These are phyloP conservation scores for Epinephelus cyanopodus DNA, from an alignment of 2,113 vertebrate species.

Conservation along the genomic window DNA sequence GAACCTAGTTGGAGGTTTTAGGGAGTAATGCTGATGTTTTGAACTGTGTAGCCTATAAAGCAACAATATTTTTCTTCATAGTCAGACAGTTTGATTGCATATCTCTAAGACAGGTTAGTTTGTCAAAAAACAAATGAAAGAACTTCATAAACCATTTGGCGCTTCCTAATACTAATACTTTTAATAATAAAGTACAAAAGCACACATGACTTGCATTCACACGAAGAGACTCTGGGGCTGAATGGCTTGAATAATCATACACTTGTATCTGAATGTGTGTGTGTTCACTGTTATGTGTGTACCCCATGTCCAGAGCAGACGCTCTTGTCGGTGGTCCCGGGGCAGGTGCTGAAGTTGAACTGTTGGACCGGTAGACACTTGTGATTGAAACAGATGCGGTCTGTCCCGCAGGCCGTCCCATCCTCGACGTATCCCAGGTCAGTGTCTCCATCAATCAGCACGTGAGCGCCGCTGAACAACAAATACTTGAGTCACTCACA, in stretches of 20 bases:
- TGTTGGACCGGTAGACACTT: constrained; percentile 93
- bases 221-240: background rate
- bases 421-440: constrained; percentile 98
- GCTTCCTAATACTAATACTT: too few species aligned
- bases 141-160: background rate
- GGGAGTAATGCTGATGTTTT: too few species aligned
- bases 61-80: background rate
- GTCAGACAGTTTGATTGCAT: background rate
- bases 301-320: constrained; percentile 97
- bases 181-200: background rate
- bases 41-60: too few species aligned
- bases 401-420: constrained; percentile 91
- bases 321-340: constrained; percentile 88
- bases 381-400: constrained; percentile 94
- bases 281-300: constrained; percentile 44
- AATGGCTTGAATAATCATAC: background rate
- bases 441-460: constrained; percentile 93
- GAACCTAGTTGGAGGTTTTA: too few species aligned
- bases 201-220: background rate
- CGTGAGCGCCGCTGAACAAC: constrained; percentile 91
- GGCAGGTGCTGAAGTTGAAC: constrained; percentile 98
- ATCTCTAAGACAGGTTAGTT: background rate
- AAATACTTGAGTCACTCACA: constrained; percentile 48
- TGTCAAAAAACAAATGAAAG: background rate
- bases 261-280: background rate